Conservation (phyloP, 1,140 invertebrate species). For the Potamilus streckersoni region DNA sequence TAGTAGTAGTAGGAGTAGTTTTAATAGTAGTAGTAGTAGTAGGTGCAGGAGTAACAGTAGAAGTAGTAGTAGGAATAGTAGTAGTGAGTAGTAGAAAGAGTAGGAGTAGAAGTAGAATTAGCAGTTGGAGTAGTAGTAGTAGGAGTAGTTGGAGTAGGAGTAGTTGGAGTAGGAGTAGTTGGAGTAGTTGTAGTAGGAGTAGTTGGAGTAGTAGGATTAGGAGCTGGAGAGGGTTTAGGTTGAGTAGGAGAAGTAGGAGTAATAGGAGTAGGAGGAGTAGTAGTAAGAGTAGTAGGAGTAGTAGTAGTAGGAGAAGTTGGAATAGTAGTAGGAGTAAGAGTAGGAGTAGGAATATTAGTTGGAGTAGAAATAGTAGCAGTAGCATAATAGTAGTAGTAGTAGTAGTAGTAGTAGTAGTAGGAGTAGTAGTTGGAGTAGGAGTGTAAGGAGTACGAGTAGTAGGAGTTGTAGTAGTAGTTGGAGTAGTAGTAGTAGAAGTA, state of each 20-base stretch:
- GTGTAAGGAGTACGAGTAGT: constrained; percentile 2
- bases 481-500: constrained; percentile 1
- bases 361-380: constrained; percentile 6
- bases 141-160: constrained; percentile 7
- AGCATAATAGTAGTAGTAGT: constrained; percentile 7
- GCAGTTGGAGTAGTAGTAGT: constrained; percentile 4
- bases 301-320: constrained; percentile 12
- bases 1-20: constrained; percentile 1
- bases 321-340: constrained; percentile 13
- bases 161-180: constrained; percentile 7
- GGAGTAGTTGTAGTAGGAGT: constrained; percentile 11
- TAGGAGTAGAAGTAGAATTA: constrained; percentile 5
- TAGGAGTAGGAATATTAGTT: constrained; percentile 9
- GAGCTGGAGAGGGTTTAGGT: too few relatives aligned
- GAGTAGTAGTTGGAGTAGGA: too few relatives aligned
- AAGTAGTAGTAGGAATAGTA: background rate
- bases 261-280: constrained; percentile 5
- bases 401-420: constrained; percentile 12
- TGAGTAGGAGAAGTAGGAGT: constrained; percentile 1
- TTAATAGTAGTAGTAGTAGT: constrained; percentile 6
- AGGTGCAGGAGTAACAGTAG: background rate
- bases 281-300: constrained; percentile 11
- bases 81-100: background rate
- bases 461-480: constrained; percentile 1
- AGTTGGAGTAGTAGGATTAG: too few relatives aligned